A percentile compares a stretch with the other conserved stretches of the same genome.
phyloP scores from a whole-genome alignment of 2,888 invertebrate species.

The Eudasyphora cyanicolor region DNA sequence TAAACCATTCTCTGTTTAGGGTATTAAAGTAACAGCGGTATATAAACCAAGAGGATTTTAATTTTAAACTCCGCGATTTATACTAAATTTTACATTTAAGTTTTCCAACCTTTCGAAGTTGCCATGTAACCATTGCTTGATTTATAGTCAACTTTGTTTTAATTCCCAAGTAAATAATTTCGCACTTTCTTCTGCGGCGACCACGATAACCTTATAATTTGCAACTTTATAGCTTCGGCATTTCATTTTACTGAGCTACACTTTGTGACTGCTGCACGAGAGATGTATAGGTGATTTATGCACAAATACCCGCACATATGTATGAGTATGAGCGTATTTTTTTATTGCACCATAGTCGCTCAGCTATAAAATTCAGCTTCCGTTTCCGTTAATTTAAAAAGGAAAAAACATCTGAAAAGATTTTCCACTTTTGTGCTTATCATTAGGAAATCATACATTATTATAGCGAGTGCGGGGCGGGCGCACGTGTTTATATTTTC shows the following conservation, averaged over 20 bases:
- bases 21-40: no score
- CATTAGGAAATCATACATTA: conserved; percentile 12
- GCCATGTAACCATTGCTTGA: not conserved
- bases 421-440: conserved; percentile 18
- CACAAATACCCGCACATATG: no score
- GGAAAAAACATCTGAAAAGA: not conserved
- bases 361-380: not conserved
- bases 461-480: not conserved
- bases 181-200: not conserved
- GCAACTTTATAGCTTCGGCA: not conserved
- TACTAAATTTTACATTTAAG: no score
- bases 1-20: no score
- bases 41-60: no score
- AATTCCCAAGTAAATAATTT: not conserved
- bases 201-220: not conserved
- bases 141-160: not conserved
- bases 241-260: not conserved
- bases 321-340: not conserved
- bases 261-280: not conserved
- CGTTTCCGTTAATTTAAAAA: not conserved
- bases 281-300: no score
- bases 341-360: not conserved
- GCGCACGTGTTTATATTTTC: not conserved
- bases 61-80: no score
- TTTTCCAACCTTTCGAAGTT: no score